phyloP scores from a whole-genome alignment of 2,797 vertebrate species.

The Rhabdomys pumilio region DNA sequence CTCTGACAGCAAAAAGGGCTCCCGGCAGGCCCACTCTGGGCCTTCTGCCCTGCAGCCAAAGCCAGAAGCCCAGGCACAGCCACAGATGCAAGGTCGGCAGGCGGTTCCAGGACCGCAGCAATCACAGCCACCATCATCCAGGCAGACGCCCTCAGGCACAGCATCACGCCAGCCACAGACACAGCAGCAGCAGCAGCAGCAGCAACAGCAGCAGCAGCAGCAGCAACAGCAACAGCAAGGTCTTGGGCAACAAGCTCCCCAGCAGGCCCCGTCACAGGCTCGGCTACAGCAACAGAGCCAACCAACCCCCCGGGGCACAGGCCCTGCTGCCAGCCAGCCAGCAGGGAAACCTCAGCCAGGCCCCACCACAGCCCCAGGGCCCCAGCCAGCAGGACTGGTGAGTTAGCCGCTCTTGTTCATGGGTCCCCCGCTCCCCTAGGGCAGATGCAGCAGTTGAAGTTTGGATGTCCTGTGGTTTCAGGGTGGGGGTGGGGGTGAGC shows the following conservation, averaged over 20 bases:
- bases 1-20: constrained; percentile 92
- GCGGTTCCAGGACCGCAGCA: constrained; percentile 89
- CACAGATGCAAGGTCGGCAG: constrained; percentile 89
- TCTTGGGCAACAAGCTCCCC: constrained; percentile 60
- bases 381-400: constrained; percentile 90
- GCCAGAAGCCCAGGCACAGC: constrained; percentile 84
- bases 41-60: constrained; percentile 87
- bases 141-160: constrained; percentile 88
- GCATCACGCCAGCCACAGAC: constrained; percentile 88
- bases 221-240: constrained; percentile 69
- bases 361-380: constrained; percentile 85
- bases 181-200: constrained; percentile 67
- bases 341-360: constrained; percentile 87
- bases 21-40: constrained; percentile 90
- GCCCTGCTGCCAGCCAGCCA: constrained; percentile 90
- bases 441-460: neutral
- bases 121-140: constrained; percentile 84
- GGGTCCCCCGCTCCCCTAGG: neutral
- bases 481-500: neutral
- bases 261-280: constrained; percentile 76
- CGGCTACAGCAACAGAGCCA: constrained; percentile 86
- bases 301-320: constrained; percentile 81
- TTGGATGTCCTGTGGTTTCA: neutral
- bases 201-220: constrained; percentile 69
- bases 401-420: constrained; percentile 77